Evolutionary conservation across 2,797 vertebrate genomes (phyloP).

Genomic region (Betta splendens): DNA sequence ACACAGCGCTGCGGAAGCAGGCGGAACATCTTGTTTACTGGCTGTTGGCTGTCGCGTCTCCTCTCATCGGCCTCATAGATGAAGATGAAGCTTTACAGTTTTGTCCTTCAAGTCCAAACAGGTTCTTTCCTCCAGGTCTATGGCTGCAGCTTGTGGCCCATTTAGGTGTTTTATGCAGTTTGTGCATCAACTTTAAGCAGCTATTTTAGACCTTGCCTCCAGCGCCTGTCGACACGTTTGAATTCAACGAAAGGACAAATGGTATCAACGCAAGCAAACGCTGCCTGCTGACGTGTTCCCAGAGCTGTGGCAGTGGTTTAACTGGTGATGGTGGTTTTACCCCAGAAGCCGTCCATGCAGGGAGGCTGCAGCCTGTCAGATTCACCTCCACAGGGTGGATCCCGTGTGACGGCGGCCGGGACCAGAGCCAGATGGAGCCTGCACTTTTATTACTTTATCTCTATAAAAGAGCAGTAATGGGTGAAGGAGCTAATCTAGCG

Average conservation of each 20-base stretch:
- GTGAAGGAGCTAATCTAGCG: neutral
- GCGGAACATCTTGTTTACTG: constrained; percentile 40
- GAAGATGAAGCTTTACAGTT: constrained; percentile 38
- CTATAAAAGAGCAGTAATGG: constrained; percentile 34
- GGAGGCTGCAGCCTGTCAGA: constrained; percentile 73
- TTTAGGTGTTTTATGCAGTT: constrained; percentile 10
- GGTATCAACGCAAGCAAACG: no score
- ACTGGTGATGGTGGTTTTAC: no score
- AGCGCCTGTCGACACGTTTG: constrained; percentile 6
- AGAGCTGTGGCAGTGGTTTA: constrained; percentile 75
- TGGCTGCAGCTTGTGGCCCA: constrained; percentile 66
- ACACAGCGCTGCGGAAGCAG: constrained; percentile 57
- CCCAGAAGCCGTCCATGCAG: constrained; percentile 64
- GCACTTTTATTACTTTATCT: constrained; percentile 49
- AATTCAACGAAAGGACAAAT: neutral
- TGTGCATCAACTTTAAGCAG: no score
- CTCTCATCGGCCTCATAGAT: constrained; percentile 25
- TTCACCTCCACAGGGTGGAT: constrained; percentile 75
- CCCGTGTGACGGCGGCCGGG: constrained; percentile 67
- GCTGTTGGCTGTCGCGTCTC: constrained; percentile 32
- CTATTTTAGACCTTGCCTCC: constrained; percentile 26
- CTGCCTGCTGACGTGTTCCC: constrained; percentile 55
- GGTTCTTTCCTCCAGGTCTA: constrained; percentile 74
- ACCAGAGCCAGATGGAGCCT: constrained; percentile 64
- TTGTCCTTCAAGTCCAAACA: constrained; percentile 81